These are phyloP conservation scores for Leptonema lineaticorne DNA, from an alignment of 1,140 invertebrate genomes.

Conservation along the genomic window DNA sequence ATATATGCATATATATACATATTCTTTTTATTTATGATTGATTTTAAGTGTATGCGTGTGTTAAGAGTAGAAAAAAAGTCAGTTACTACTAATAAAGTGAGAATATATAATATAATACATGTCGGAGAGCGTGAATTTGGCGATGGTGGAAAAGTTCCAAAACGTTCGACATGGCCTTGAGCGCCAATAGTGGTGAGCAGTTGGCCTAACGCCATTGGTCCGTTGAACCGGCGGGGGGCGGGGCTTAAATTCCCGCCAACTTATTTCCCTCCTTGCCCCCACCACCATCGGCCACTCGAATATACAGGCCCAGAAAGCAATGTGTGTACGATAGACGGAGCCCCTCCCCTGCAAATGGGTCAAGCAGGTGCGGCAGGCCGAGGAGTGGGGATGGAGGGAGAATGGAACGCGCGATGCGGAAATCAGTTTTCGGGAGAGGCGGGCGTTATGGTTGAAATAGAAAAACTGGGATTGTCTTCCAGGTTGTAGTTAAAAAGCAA, in stretches of 20 bases:
- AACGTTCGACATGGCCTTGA: constrained; percentile 17
- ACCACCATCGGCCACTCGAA: background rate
- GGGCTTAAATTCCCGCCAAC: background rate
- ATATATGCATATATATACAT: too few species aligned
- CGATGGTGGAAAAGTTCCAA: constrained; percentile 15
- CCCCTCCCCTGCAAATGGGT: background rate
- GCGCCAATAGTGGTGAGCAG: background rate
- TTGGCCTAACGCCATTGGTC: constrained; percentile 9
- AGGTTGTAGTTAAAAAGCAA: background rate
- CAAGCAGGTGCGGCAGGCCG: constrained; percentile 4
- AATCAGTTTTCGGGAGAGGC: background rate
- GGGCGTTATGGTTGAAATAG: background rate
- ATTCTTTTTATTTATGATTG: too few species aligned
- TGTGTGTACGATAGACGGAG: background rate
- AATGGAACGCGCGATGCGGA: too few species aligned
- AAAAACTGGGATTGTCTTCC: background rate
- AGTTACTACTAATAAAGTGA: too few species aligned
- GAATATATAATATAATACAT: too few species aligned
- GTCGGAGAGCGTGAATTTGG: constrained; percentile 20
- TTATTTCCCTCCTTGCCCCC: background rate
- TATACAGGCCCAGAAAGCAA: background rate
- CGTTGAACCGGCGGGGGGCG: background rate
- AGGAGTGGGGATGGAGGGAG: background rate
- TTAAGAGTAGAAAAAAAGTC: too few species aligned
- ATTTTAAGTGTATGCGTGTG: too few species aligned